Evolutionary conservation across 1,140 invertebrate genomes (phyloP).

Genomic region (Diplogasteroides magnus): DNA sequence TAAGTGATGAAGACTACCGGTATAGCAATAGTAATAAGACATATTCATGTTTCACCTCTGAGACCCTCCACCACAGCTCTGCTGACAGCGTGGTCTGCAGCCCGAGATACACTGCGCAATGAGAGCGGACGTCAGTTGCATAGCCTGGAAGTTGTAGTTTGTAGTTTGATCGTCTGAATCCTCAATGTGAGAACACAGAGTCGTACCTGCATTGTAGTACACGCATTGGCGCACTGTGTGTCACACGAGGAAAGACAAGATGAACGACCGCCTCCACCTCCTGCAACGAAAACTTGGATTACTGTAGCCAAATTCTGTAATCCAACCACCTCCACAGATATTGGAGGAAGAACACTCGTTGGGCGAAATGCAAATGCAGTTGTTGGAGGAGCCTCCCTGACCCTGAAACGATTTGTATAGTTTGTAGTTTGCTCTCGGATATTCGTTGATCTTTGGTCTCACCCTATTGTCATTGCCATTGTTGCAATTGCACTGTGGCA

Average conservation of each 20-base stretch:
- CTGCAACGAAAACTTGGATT: no score
- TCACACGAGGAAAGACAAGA: not conserved
- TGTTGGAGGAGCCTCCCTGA: not conserved
- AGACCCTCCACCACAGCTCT: not conserved
- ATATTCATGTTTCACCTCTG: not conserved
- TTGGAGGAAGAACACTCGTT: no score
- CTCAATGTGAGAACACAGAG: not conserved
- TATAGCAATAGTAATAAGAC: no score
- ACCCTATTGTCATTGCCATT: no score
- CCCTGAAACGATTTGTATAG: no score
- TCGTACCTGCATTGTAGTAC: no score
- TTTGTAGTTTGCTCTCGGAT: no score
- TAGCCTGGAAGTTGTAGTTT: not conserved
- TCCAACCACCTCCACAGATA: not conserved
- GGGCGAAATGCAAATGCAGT: not conserved
- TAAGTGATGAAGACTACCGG: no score
- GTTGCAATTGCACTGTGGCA: not conserved
- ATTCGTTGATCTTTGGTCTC: no score
- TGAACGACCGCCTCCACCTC: not conserved
- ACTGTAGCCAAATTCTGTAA: no score
- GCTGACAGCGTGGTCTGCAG: not conserved
- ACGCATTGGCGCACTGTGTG: not conserved
- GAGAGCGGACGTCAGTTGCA: not conserved
- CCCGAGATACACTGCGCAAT: not conserved
- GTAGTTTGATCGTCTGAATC: not conserved